Percentiles rank a stretch among this genome's conserved stretches.
Evolutionary conservation across 2,888 invertebrate species (phyloP).

Genomic region (Drosophila kanekoi): DNA sequence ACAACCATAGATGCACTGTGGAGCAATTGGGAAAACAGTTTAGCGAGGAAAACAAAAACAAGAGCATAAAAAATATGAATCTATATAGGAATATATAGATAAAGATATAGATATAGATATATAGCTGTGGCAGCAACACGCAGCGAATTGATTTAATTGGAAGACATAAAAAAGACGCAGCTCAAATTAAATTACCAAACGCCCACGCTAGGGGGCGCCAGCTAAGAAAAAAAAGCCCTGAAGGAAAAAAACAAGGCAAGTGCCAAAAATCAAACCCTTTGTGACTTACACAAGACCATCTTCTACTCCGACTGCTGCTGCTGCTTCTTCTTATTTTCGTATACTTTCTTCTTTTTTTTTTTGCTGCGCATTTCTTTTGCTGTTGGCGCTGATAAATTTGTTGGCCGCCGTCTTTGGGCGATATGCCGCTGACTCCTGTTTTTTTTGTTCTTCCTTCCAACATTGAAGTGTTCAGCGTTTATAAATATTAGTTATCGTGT

Average conservation of each 20-base stretch:
- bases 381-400: conserved; percentile 75
- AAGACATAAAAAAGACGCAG: conserved; percentile 69
- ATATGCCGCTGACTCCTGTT: conserved; percentile 82
- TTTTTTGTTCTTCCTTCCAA: conserved; percentile 21
- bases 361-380: conserved; percentile 58
- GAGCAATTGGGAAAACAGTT: conserved; percentile 27
- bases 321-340: conserved; percentile 36
- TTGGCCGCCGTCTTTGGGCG: conserved; percentile 71
- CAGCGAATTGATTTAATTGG: conserved; percentile 71
- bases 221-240: conserved; percentile 10
- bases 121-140: conserved; percentile 20
- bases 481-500: conserved; percentile 77
- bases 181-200: conserved; percentile 75
- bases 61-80: conserved; percentile 52
- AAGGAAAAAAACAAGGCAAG: conserved; percentile 25
- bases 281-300: conserved; percentile 66
- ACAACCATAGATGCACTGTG: conserved; percentile 98
- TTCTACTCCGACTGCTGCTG: conserved; percentile 18
- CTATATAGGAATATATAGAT: not conserved
- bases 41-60: conserved; percentile 44
- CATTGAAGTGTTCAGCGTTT: conserved; percentile 56
- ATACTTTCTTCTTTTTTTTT: conserved; percentile 20
- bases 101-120: conserved; percentile 10
- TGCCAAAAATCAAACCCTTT: conserved; percentile 83
- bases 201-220: conserved; percentile 76